These are phyloP conservation scores for Coluber constrictor DNA, from an alignment of 2,797 vertebrate species.

Conservation along the genomic window DNA sequence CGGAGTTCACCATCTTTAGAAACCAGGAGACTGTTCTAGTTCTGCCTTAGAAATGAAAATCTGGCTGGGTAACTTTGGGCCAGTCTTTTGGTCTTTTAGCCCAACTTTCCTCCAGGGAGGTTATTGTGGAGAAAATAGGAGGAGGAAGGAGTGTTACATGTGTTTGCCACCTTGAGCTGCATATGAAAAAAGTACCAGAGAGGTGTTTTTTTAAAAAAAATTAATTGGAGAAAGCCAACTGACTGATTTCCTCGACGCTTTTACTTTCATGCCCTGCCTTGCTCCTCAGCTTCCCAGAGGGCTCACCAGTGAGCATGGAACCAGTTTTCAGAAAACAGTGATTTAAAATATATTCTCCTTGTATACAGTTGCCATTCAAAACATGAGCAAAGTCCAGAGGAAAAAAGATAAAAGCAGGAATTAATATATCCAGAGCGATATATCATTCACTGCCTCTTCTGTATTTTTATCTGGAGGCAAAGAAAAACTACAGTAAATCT, in stretches of 20 bases:
- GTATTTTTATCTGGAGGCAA: slow-evolving; percentile 1
- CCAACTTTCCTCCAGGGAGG: background rate
- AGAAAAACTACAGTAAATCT: slow-evolving; percentile 46
- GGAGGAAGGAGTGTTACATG: background rate
- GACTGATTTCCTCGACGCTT: background rate
- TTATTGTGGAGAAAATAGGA: background rate
- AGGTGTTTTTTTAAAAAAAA: background rate
- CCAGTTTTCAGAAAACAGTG: background rate
- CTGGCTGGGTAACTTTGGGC: background rate
- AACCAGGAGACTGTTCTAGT: background rate
- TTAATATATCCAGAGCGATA: background rate
- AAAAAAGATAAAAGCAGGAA: background rate
- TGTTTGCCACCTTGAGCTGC: background rate
- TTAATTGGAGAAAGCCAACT: background rate
- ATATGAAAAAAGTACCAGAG: background rate
- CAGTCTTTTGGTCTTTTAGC: background rate
- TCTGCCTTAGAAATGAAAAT: background rate
- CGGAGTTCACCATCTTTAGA: background rate
- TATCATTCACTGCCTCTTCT: background rate
- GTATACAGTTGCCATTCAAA: background rate
- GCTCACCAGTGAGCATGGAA: background rate
- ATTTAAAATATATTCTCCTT: background rate
- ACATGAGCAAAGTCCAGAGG: background rate
- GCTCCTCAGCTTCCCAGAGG: background rate
- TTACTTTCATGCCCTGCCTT: background rate